A percentile compares a stretch with the other conserved stretches of the same genome.
These are phyloP conservation scores for Corapipo altera DNA, from an alignment of 2,113 vertebrate genomes.

Conservation along the genomic window DNA sequence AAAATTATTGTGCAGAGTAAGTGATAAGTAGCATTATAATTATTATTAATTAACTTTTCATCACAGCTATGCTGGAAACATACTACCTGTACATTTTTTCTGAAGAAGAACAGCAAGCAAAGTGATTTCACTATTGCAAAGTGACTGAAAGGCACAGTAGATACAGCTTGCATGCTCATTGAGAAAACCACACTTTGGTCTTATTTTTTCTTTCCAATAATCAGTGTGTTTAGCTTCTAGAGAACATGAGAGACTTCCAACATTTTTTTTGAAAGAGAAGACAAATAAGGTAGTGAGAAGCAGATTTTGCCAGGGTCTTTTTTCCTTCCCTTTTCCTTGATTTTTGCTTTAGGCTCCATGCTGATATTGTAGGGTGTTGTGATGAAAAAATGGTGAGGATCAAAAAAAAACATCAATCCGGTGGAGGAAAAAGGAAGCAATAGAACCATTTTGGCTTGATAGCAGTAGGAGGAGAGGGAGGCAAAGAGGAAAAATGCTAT, in stretches of 20 bases:
- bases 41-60: conserved; percentile 27
- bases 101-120: neutral
- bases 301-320: neutral
- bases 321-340: neutral
- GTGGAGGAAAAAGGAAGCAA: neutral
- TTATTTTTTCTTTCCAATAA: neutral
- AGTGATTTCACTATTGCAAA: neutral
- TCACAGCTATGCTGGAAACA: neutral
- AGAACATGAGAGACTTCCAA: neutral
- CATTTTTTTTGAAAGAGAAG: neutral
- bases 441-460: neutral
- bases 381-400: neutral
- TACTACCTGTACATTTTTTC: neutral
- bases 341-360: neutral
- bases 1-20: neutral
- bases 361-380: neutral
- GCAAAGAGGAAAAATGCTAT: neutral
- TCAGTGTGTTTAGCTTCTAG: neutral
- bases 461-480: neutral
- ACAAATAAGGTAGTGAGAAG: neutral
- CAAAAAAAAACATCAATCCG: neutral
- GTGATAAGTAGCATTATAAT: neutral
- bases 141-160: neutral
- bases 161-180: neutral
- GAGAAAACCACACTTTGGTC: neutral